These are phyloP conservation scores for Fratercula arctica DNA, from an alignment of 2,797 vertebrate genomes.

Conservation along the genomic window DNA sequence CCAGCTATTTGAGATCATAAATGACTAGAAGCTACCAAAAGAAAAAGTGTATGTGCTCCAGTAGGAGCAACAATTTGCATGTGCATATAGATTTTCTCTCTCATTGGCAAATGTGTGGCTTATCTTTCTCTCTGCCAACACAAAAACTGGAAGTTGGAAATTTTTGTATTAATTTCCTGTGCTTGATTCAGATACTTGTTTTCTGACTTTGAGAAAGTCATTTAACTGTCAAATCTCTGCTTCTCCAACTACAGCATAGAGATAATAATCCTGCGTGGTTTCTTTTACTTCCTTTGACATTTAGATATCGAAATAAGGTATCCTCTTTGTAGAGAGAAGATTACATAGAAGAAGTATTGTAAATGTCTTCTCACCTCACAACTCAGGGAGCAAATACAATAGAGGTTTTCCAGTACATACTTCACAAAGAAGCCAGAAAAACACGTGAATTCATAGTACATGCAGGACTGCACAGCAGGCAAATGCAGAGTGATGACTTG, in stretches of 20 bases:
- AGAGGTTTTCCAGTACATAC: neutral
- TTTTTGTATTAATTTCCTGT: slow-evolving; percentile 2
- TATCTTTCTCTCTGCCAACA: neutral
- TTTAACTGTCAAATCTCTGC: slow-evolving; percentile 42
- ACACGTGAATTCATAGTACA: neutral
- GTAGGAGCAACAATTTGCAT: neutral
- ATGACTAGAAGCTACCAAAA: neutral
- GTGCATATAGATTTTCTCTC: neutral
- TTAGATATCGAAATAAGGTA: neutral
- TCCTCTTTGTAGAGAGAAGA: neutral
- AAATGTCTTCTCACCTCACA: slow-evolving; percentile 22
- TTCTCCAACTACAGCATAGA: neutral
- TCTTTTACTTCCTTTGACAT: slow-evolving; percentile 43
- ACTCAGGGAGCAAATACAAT: neutral
- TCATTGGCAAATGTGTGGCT: neutral
- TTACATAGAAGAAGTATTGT: neutral
- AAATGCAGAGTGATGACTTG: neutral
- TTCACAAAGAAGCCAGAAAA: neutral
- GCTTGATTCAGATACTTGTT: neutral
- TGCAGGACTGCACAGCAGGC: neutral
- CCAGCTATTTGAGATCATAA: neutral
- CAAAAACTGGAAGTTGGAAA: neutral
- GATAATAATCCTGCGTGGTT: slow-evolving; percentile 21
- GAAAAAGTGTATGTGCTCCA: neutral
- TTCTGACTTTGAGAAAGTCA: slow-evolving; percentile 21